phyloP scores from a whole-genome alignment of 2,113 vertebrate species.

The Numida meleagris region DNA sequence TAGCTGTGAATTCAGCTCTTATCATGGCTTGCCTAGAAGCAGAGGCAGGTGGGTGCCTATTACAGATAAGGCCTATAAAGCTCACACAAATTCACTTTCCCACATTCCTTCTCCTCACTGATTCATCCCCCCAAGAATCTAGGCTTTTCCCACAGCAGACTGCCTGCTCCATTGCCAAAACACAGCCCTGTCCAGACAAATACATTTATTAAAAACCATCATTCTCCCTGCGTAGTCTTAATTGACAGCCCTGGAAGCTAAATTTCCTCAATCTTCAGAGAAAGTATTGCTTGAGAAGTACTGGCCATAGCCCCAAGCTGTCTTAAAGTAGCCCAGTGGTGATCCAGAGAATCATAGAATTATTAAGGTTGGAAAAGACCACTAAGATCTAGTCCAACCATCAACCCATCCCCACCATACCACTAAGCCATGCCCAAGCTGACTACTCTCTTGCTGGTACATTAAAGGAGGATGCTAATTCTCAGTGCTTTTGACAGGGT shows the following conservation, averaged over 20 bases:
- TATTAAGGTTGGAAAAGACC: no score
- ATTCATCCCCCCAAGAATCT: constrained; percentile 17
- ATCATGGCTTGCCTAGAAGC: background rate
- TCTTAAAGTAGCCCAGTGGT: background rate
- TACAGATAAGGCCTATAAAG: constrained; percentile 12
- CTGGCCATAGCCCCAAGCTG: background rate
- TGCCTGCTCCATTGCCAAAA: constrained; percentile 16
- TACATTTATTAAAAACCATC: background rate
- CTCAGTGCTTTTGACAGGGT: background rate
- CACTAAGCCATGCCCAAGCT: background rate
- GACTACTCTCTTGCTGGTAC: background rate
- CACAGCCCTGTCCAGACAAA: constrained; percentile 11
- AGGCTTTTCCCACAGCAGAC: background rate
- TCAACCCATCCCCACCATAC: no score
- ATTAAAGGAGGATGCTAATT: background rate
- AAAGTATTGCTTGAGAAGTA: background rate
- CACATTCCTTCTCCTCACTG: background rate
- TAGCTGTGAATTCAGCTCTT: background rate
- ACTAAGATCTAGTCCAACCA: no score
- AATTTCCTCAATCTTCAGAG: background rate
- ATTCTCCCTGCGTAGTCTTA: background rate
- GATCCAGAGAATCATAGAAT: background rate
- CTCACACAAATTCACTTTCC: background rate
- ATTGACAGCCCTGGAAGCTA: background rate
- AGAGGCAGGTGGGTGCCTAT: background rate